Evolutionary conservation across 2,113 vertebrate genomes (phyloP), one percentile per base, ranked within the genome.

Genomic region (Peromyscus polionotus): DNA sequence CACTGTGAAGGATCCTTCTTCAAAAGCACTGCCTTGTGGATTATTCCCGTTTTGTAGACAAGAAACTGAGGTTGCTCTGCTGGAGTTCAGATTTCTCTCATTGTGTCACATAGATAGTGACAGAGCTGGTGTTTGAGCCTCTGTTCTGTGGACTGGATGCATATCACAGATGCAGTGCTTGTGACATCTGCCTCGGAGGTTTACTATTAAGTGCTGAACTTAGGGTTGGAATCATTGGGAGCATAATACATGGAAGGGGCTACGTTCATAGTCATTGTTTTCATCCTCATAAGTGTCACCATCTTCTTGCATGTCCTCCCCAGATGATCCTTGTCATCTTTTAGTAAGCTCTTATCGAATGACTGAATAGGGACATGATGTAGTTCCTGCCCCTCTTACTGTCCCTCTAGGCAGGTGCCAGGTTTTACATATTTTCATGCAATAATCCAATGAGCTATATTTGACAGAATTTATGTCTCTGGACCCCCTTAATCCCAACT

Each of bases 401-500:
- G 2, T 68, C 48, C 79, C 45, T 65, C 5, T 12, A 67, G 6
- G 48, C 28, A n/a, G 24, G 5, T 5, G 10, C 42, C 24, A n/a
- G n/a, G 51, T 68, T 93, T 91, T 90, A 75, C 51, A 75, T 70
- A 72, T 88, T 90, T 87, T 91, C n/a, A 72, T 39, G 9, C 85
- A 72, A 85, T 81, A 90, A 85, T 72, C 24, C 33, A 92, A 70
- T 81, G 51, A 94, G 90, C 16, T 61, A 22, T 61, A 63, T 80
- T 93, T 75, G n/a, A 85, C 92, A 94, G 59, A 75, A 93, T 77
- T 96, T 48, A 68, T 70, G 26, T 12, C 20, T n/a, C 36, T 20
- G 57, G 48, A 85, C 4, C 14, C 2, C n/a, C 42, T 91, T 70
- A 70, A 81, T 28, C 28, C 22, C 11, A 48, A 28, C 59, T 85